phyloP scores from a whole-genome alignment of 1,140 invertebrate species.

The Phocides pigmalion region DNA sequence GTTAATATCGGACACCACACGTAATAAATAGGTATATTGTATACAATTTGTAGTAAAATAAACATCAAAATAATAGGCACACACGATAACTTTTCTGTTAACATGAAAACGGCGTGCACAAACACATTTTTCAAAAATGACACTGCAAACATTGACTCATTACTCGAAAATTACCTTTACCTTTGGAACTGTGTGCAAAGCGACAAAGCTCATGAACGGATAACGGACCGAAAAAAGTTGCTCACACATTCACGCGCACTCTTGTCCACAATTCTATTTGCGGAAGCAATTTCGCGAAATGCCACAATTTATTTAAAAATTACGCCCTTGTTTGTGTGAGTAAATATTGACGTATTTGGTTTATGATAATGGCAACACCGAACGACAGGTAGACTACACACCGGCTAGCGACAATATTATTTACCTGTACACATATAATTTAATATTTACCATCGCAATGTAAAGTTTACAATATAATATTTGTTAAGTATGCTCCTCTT shows the following conservation, averaged over 20 bases:
- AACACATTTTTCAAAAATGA: slow-evolving; percentile 26
- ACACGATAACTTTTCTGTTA: neutral
- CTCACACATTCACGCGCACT: slow-evolving; percentile 63
- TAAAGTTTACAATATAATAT: slow-evolving; percentile 82
- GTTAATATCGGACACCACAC: neutral
- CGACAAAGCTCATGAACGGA: slow-evolving; percentile 51
- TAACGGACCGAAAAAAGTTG: slow-evolving; percentile 68
- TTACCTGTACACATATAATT: slow-evolving; percentile 81
- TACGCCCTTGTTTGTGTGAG: slow-evolving; percentile 81
- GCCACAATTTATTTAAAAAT: slow-evolving; percentile 84
- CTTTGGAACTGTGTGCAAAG: slow-evolving; percentile 33
- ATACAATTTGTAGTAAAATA: neutral
- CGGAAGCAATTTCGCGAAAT: slow-evolving; percentile 81
- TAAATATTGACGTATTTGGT: slow-evolving; percentile 83
- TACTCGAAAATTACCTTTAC: slow-evolving; percentile 33
- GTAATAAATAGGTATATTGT: neutral
- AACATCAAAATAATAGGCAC: neutral
- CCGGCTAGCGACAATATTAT: slow-evolving; percentile 78
- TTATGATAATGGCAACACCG: slow-evolving; percentile 82
- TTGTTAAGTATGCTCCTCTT: slow-evolving; percentile 81
- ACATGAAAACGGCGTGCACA: neutral
- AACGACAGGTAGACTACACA: slow-evolving; percentile 69
- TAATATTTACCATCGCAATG: slow-evolving; percentile 79
- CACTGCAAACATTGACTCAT: slow-evolving; percentile 25
- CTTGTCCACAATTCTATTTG: slow-evolving; percentile 77